Conservation (phyloP, 2,113 vertebrate genomes). For the Osmerus eperlanus region DNA sequence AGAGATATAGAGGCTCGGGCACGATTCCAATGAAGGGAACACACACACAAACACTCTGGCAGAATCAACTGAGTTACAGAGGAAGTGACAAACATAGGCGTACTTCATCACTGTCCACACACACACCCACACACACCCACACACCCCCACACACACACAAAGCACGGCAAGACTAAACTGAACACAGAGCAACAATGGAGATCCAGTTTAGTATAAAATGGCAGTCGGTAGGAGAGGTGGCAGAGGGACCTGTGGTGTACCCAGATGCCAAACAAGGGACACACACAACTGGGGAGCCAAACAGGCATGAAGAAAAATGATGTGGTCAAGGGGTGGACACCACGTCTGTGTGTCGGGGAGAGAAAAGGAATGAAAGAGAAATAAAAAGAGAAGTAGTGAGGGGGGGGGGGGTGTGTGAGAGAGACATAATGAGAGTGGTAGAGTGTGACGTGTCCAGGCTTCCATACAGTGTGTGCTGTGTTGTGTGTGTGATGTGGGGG, state of each 20-base stretch:
- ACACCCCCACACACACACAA: constrained; percentile 1
- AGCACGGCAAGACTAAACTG: background rate
- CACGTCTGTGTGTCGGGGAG: no score
- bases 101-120: constrained; percentile 10
- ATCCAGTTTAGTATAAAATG: background rate
- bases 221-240: background rate
- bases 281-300: no score
- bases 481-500: no score
- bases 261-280: no score
- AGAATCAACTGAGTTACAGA: constrained; percentile 18
- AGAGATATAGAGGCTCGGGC: no score
- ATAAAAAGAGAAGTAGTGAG: no score
- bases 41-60: background rate
- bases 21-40: background rate
- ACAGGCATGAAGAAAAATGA: no score
- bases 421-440: background rate
- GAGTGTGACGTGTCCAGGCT: background rate
- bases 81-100: constrained; percentile 28
- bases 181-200: background rate
- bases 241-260: no score
- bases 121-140: background rate
- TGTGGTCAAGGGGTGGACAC: no score
- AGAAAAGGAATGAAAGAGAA: no score
- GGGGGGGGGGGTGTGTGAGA: background rate
- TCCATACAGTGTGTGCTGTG: no score